Evolutionary conservation across 1,140 invertebrate species (phyloP).

Genomic region (Caenorhabditis remanei): DNA sequence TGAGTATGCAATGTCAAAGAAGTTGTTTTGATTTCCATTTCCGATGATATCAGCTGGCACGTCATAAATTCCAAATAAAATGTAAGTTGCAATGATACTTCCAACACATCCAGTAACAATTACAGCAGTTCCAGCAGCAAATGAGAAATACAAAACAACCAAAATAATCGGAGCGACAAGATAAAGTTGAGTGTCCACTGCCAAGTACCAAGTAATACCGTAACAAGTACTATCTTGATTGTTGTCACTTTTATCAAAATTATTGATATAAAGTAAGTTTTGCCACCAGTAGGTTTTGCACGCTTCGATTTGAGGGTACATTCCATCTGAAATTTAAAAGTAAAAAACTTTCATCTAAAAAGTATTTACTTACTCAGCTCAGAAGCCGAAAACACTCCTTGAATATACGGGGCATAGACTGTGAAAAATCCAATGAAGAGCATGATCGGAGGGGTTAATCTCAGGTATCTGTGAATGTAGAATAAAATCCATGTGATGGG

Average conservation of each 20-base stretch:
- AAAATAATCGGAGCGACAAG: slow-evolving; percentile 53
- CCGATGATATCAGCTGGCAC: slow-evolving; percentile 53
- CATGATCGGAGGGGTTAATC: slow-evolving; percentile 62
- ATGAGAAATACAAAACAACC: slow-evolving; percentile 50
- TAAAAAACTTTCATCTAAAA: not conserved
- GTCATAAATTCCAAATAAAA: slow-evolving; percentile 27
- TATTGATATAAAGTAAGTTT: slow-evolving; percentile 64
- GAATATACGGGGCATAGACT: slow-evolving; percentile 67
- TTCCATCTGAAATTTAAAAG: slow-evolving; percentile 14
- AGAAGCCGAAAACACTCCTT: slow-evolving; percentile 38
- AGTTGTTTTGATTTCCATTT: slow-evolving; percentile 21
- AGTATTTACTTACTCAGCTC: not conserved
- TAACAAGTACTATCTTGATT: slow-evolving; percentile 61
- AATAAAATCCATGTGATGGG: slow-evolving; percentile 64
- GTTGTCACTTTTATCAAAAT: slow-evolving; percentile 68
- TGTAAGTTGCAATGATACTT: slow-evolving; percentile 43
- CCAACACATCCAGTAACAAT: slow-evolving; percentile 28
- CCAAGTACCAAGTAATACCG: slow-evolving; percentile 54
- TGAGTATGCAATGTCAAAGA: slow-evolving; percentile 16
- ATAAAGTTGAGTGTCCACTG: slow-evolving; percentile 57
- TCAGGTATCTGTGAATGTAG: slow-evolving; percentile 65
- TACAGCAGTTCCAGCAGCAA: not conserved
- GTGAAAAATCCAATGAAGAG: slow-evolving; percentile 72
- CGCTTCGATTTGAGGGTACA: not conserved
- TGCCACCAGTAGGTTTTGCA: slow-evolving; percentile 62